phyloP scores from a whole-genome alignment of 1,140 invertebrate species.

The Diachasma alloeum region DNA sequence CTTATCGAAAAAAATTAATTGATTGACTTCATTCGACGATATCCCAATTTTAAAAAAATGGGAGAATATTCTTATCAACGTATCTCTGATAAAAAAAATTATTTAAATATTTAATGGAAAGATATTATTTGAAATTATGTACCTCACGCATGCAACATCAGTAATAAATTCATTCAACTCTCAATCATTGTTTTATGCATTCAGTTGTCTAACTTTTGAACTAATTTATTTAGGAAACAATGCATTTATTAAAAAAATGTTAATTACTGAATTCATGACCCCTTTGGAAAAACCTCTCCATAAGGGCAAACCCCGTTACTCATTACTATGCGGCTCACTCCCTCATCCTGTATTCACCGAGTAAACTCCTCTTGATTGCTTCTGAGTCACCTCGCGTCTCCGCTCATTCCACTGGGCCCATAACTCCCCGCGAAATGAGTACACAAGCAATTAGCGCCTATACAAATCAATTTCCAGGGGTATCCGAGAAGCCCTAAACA shows the following conservation, averaged over 20 bases:
- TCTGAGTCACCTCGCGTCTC: slow-evolving; percentile 28
- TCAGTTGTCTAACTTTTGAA: not conserved
- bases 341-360: slow-evolving; percentile 39
- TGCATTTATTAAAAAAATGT: no score
- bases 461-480: not conserved
- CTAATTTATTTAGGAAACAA: not conserved
- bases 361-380: slow-evolving; percentile 24
- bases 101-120: no score
- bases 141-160: no score
- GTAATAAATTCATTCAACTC: no score
- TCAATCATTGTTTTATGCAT: no score
- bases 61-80: no score
- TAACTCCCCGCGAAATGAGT: not conserved
- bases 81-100: no score
- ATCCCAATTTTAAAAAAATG: no score
- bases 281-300: not conserved
- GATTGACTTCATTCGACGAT: no score
- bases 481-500: not conserved
- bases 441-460: not conserved
- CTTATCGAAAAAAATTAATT: not conserved
- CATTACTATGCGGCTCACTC: slow-evolving; percentile 39
- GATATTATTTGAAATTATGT: no score
- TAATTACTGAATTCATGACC: no score
- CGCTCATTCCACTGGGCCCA: not conserved
- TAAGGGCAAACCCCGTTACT: slow-evolving; percentile 42